Base-by-base conservation (phyloP, 1,140 invertebrate species). In the Thaumetopoea pityocampa region DNA sequence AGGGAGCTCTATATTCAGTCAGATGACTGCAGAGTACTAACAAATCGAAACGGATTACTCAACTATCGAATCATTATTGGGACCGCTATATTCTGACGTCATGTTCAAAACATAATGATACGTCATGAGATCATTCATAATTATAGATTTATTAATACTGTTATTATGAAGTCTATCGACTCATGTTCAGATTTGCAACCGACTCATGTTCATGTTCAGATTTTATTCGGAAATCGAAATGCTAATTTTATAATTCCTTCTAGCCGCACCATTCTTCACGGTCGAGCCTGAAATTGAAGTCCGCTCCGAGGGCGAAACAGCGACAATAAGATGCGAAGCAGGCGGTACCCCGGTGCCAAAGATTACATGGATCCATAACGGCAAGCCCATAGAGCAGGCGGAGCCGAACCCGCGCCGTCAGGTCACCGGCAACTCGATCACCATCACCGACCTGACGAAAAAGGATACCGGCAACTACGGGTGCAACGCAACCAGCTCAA, bases 401-500 rank as follows among this genome's bases (percentile, higher is more conserved):
- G 87, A 90, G 6, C 83, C 86, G 0, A 97, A 96, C 88, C 86
- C 89, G 0, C 88, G 96, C 29, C 87, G 91, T 1, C 87, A 86
- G 51, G 89, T 94, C 5, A 86, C 86, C 0, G 67, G 88, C 0
- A 93, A 96, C 68, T 91, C 88, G 18, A 94, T 99, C 23, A 88
- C 91, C 1, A 95, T 99, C 47, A 88, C 91, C 6, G 92, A 93
- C 55, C 83, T 99, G 9, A 87, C 88, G 8, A 97, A 96, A 76
- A 88, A 89, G 22, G 98, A 99, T 79, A 98, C 97, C 3, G 97
- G 96, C 42, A 98, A 99, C 80, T 97, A 98, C 68, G 97, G 98
- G 28, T 99, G 98, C 84, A 99, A 99, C 86, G 98, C 97, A 0
- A 98, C 97, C 43, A 99, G 99, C 79, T 93, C 93, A n/a, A 88